Evolutionary conservation across 2,888 invertebrate genomes (phyloP), one percentile per base, ranked within the genome.

Genomic region (Perithous albicinctus): DNA sequence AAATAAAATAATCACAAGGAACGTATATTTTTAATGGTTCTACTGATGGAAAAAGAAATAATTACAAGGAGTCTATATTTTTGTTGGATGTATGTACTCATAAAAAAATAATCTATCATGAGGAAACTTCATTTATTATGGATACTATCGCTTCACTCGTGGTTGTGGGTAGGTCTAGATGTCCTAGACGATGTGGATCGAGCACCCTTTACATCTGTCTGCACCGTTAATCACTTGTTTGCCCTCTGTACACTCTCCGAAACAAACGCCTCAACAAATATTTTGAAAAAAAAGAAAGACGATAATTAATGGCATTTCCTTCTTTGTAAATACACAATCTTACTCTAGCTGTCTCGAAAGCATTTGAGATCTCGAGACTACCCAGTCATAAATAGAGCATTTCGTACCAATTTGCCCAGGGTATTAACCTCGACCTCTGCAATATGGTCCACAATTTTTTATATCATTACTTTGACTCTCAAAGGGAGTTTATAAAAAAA

Each of bases 111-210:
- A n/a, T n/a, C n/a, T n/a, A n/a, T n/a, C n/a, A n/a, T n/a, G n/a
- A n/a, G n/a, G n/a, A n/a, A n/a, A n/a, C n/a, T n/a, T n/a, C n/a
- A n/a, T n/a, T n/a, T n/a, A n/a, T n/a, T n/a, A n/a, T n/a, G n/a
- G n/a, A 38, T 75, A 18, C 15, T 35, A 48, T 79, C 74, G 82
- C 78, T 78, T 82, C 78, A 78, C 51, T 76, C 78, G 67, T 10
- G 64, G 69, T 63, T 79, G 79, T 79, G 48, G 78, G 84, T 85
- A 84, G 84, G 80, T 82, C 78, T 91, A 90, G 90, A 91, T 92
- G 91, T 92, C 88, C 90, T 92, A 92, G 92, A 90, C 90, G 90
- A 91, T 92, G 91, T 92, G 90, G 89, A 91, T 90, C 89, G 89
- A 90, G 90, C 90, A 90, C 90, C 90, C 89, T 90, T 91, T 89